phyloP scores from a whole-genome alignment of 2,113 vertebrate genomes.

The Stegostoma tigrinum region DNA sequence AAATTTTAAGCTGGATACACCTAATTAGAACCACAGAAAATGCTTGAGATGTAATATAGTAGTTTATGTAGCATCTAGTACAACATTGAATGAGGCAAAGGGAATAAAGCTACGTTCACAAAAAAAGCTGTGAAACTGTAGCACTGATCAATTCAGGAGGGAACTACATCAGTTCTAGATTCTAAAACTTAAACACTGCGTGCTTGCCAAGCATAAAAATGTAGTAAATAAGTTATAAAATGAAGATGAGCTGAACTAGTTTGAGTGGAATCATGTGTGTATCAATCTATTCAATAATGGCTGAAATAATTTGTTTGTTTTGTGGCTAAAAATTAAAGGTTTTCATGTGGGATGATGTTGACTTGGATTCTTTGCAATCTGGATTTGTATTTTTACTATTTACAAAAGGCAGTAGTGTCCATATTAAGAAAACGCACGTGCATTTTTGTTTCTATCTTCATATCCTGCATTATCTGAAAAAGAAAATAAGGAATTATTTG shows the following conservation, averaged over 20 bases:
- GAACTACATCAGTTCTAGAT: neutral
- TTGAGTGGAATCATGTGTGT: neutral
- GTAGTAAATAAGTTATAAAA: neutral
- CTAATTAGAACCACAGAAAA: neutral
- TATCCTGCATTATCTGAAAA: conserved; percentile 28
- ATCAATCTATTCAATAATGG: neutral
- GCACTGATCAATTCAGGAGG: neutral
- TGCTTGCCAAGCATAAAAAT: neutral
- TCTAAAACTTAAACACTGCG: neutral
- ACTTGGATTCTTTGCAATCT: neutral
- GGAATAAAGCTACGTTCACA: neutral
- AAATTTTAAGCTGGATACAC: neutral
- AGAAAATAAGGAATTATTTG: neutral
- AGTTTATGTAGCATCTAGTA: neutral
- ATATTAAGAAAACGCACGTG: conserved; percentile 29
- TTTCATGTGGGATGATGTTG: neutral
- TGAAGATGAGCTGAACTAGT: neutral
- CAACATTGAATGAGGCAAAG: neutral
- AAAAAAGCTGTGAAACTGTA: neutral
- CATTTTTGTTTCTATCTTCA: conserved; percentile 33
- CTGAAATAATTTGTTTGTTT: neutral
- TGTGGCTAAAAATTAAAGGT: neutral
- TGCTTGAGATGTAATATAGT: neutral
- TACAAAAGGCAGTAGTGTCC: conserved; percentile 20
- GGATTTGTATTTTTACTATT: neutral